Percentiles rank a stretch among this genome's conserved stretches.
phyloP scores from a whole-genome alignment of 1,140 invertebrate genomes.

The Pteromalus puparum region DNA sequence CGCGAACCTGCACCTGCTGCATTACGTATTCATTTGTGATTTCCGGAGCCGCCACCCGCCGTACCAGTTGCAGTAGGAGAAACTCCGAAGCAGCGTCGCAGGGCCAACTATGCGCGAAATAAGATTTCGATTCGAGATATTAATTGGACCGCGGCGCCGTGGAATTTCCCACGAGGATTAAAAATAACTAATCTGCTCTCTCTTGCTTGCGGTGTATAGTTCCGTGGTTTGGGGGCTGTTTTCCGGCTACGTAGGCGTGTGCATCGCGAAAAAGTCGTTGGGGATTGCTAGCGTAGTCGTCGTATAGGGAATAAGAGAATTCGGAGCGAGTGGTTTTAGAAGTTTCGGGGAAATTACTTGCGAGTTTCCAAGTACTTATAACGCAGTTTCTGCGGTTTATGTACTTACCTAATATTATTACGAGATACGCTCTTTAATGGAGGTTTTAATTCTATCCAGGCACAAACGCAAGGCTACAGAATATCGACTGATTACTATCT shows the following conservation, averaged over 20 bases:
- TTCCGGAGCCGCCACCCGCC: constrained; percentile 50
- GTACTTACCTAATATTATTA: constrained; percentile 14
- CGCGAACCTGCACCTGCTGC: constrained; percentile 29
- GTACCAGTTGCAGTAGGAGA: not conserved
- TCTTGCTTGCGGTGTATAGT: not conserved
- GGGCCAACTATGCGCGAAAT: constrained; percentile 63
- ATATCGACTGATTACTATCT: not conserved
- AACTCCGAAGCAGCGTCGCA: constrained; percentile 47
- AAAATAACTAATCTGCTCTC: constrained; percentile 31
- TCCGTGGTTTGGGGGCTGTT: not conserved
- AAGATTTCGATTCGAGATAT: constrained; percentile 72
- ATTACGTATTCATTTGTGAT: constrained; percentile 73
- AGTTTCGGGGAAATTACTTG: constrained; percentile 5
- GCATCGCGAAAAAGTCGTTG: not conserved
- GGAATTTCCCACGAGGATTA: constrained; percentile 69
- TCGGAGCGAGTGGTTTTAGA: constrained; percentile 5
- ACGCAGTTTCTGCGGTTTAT: constrained; percentile 17
- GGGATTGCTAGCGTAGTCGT: not conserved
- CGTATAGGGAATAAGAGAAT: not conserved
- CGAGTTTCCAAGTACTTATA: constrained; percentile 12
- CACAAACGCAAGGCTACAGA: too few relatives aligned
- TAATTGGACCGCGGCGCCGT: constrained; percentile 65
- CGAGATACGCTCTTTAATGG: not conserved
- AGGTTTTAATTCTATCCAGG: not conserved
- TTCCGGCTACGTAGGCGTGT: not conserved